Evolutionary conservation across 2,797 vertebrate genomes (phyloP).

Genomic region (Orientallactaga sibirica): DNA sequence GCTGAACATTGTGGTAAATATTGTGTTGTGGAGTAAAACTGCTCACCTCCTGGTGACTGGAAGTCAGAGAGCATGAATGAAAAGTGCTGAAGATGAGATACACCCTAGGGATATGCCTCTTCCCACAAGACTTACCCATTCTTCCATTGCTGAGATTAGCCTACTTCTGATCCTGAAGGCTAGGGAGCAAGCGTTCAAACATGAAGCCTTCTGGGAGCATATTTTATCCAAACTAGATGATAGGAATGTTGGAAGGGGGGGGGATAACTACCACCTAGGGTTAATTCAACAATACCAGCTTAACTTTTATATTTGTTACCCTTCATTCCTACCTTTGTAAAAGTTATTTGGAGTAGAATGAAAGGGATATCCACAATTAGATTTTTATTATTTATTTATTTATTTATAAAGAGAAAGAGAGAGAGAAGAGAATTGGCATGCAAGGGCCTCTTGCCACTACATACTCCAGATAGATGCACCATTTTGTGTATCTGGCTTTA

Average conservation of each 20-base stretch:
- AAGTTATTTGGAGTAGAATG: not conserved
- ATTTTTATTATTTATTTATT: not conserved
- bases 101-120: not conserved
- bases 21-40: not conserved
- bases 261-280: not conserved
- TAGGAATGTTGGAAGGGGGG: not conserved
- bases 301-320: not conserved
- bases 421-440: too few species aligned
- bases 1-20: fast-evolving
- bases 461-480: too few species aligned
- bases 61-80: not conserved
- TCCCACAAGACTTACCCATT: not conserved
- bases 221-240: not conserved
- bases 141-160: not conserved
- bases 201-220: not conserved
- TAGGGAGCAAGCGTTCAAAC: not conserved
- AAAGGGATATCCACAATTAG: not conserved
- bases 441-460: too few species aligned
- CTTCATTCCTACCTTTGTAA: slow-evolving; percentile 27
- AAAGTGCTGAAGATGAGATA: not conserved
- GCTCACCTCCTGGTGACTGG: not conserved
- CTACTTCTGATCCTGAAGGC: too few species aligned
- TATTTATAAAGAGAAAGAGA: too few species aligned
- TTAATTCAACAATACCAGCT: not conserved
- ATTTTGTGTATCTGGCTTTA: too few species aligned